Percentiles rank a stretch among this genome's conserved stretches.
These are phyloP conservation scores for Aphrocallistes beatrix DNA, from an alignment of 37 sponge, comb jelly and placozoan genomes.

Conservation along the genomic window DNA sequence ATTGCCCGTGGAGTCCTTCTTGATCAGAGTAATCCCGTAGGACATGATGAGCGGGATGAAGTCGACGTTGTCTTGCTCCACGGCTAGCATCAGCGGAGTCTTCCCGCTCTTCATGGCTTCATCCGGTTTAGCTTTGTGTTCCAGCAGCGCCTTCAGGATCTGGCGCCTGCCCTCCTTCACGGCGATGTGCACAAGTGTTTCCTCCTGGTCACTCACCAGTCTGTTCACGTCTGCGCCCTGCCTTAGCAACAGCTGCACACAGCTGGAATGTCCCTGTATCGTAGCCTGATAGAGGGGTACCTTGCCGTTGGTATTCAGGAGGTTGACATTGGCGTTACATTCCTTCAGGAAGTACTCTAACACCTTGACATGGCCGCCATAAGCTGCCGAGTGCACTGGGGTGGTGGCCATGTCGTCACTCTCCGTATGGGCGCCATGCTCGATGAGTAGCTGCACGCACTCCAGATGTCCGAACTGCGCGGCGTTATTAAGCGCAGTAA, in stretches of 20 bases:
- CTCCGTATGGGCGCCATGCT: not conserved
- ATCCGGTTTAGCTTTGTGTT: not conserved
- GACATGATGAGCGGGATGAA: constrained; percentile 12
- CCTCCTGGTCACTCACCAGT: not conserved
- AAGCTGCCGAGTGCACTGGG: not conserved
- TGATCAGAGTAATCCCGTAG: not conserved
- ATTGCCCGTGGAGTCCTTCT: not conserved
- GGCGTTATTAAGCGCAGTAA: not conserved
- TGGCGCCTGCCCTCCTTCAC: not conserved
- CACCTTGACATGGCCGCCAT: not conserved
- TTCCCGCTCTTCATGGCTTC: not conserved
- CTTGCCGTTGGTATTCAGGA: not conserved
- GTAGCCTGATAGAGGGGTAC: not conserved
- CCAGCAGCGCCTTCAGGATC: not conserved
- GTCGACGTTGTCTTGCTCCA: not conserved
- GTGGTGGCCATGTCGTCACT: not conserved
- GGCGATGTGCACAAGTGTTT: not conserved
- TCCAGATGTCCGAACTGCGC: not conserved
- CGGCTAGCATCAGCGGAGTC: constrained; percentile 6
- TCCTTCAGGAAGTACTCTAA: constrained; percentile 9
- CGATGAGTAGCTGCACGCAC: not conserved
- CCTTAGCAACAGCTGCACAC: constrained; percentile 7
- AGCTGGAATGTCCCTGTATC: not conserved
- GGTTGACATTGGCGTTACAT: not conserved
- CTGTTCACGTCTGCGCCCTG: not conserved